These are phyloP conservation scores for Passerina amoena DNA, from an alignment of 2,113 vertebrate species.

Conservation along the genomic window DNA sequence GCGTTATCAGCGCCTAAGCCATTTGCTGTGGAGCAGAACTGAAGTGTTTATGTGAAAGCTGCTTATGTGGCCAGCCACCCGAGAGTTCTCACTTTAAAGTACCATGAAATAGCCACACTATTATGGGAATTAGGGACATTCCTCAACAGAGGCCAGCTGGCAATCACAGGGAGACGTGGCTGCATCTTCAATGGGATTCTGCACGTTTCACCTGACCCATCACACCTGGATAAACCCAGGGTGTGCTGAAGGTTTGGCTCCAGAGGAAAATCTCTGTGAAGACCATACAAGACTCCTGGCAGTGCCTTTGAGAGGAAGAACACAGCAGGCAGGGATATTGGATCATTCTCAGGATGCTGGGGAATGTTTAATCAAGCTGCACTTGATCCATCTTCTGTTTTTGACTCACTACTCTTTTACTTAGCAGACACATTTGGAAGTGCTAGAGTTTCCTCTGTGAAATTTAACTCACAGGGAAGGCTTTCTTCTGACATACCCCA, in stretches of 20 bases:
- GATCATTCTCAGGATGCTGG: not conserved
- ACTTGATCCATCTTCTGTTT: not conserved
- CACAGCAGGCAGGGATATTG: not conserved
- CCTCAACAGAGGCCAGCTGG: slow-evolving; percentile 14
- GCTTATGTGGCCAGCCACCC: slow-evolving; percentile 45
- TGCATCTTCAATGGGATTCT: not conserved
- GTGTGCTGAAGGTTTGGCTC: not conserved
- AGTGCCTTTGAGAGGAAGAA: not conserved
- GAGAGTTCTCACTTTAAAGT: slow-evolving; percentile 27
- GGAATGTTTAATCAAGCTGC: not conserved
- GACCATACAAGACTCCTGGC: not conserved
- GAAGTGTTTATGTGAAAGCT: slow-evolving; percentile 63
- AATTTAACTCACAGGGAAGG: not conserved
- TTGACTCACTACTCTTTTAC: not conserved
- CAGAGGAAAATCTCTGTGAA: not conserved
- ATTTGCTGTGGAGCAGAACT: slow-evolving; percentile 45
- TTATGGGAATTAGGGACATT: slow-evolving; percentile 33
- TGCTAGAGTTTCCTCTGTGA: not conserved
- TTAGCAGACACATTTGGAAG: not conserved
- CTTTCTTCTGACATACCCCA: not conserved
- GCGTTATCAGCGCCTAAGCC: slow-evolving; percentile 43
- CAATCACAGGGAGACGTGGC: not conserved
- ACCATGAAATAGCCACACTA: slow-evolving; percentile 48
- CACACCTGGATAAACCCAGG: not conserved
- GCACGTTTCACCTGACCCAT: not conserved